These are phyloP conservation scores for Prionace glauca DNA, from an alignment of 2,797 vertebrate genomes.

Conservation along the genomic window DNA sequence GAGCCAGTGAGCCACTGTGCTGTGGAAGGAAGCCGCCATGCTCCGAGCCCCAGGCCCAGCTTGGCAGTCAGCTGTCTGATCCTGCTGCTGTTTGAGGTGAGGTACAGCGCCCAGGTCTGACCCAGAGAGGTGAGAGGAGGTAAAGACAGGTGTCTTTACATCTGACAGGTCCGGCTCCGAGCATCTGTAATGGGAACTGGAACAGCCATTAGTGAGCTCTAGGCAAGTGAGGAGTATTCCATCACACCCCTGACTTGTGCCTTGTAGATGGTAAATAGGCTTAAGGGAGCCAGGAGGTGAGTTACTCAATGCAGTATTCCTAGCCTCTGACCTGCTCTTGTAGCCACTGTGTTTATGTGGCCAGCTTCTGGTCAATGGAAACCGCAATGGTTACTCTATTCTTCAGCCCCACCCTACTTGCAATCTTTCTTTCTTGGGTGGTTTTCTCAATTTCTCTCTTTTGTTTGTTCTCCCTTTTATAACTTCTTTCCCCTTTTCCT, in stretches of 20 bases:
- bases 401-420: not conserved
- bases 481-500: not conserved
- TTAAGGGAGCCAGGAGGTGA: no score
- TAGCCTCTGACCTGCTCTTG: no score
- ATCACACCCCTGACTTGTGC: no score
- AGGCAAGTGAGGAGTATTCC: no score
- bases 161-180: no score
- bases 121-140: fast-evolving
- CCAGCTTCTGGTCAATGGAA: no score
- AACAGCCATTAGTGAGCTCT: not conserved
- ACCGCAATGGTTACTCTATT: no score
- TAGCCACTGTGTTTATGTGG: no score
- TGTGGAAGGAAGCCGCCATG: not conserved
- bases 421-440: not conserved
- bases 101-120: not conserved
- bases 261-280: no score
- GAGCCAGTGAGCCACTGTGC: not conserved
- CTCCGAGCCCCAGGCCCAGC: not conserved
- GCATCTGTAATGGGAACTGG: not conserved
- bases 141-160: no score
- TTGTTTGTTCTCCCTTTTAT: not conserved
- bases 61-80: slow-evolving; percentile 4
- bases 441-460: not conserved
- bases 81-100: slow-evolving; percentile 16
- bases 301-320: no score